Conservation (phyloP, 2,888 invertebrate genomes). For the Drosophila neutralis region DNA sequence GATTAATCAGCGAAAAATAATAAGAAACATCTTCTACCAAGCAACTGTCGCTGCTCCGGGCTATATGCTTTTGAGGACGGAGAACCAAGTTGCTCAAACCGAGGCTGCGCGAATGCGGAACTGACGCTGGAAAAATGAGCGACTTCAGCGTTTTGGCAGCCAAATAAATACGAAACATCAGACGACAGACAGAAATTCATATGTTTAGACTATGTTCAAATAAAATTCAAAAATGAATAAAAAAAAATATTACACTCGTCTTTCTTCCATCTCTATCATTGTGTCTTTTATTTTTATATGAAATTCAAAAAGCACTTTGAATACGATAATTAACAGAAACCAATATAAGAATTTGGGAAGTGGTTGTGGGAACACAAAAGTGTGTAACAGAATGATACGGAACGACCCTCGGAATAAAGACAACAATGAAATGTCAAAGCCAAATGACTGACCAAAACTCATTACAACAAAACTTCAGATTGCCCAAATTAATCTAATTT, state of each 20-base stretch:
- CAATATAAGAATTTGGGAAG: constrained; percentile 11
- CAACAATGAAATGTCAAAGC: constrained; percentile 73
- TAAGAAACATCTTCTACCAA: constrained; percentile 75
- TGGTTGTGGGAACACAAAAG: constrained; percentile 14
- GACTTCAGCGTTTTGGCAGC: constrained; percentile 73
- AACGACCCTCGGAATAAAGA: constrained; percentile 65
- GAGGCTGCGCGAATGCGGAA: constrained; percentile 68
- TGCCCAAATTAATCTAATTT: constrained; percentile 82
- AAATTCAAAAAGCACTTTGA: constrained; percentile 14
- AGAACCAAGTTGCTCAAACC: constrained; percentile 35
- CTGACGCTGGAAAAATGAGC: constrained; percentile 69
- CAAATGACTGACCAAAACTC: constrained; percentile 78
- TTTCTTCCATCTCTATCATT: background rate
- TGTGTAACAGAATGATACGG: constrained; percentile 38
- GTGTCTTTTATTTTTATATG: constrained; percentile 3
- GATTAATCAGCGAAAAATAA: constrained; percentile 82
- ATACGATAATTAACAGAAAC: constrained; percentile 34
- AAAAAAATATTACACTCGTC: constrained; percentile 17
- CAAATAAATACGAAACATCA: constrained; percentile 73
- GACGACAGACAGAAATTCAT: constrained; percentile 45
- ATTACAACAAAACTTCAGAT: constrained; percentile 82
- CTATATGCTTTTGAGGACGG: constrained; percentile 25
- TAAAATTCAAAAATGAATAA: constrained; percentile 42
- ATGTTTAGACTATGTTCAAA: constrained; percentile 37
- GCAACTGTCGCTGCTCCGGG: constrained; percentile 35